These are phyloP conservation scores for Sesamia nonagrioides DNA, from an alignment of 1,140 invertebrate species.

Conservation along the genomic window DNA sequence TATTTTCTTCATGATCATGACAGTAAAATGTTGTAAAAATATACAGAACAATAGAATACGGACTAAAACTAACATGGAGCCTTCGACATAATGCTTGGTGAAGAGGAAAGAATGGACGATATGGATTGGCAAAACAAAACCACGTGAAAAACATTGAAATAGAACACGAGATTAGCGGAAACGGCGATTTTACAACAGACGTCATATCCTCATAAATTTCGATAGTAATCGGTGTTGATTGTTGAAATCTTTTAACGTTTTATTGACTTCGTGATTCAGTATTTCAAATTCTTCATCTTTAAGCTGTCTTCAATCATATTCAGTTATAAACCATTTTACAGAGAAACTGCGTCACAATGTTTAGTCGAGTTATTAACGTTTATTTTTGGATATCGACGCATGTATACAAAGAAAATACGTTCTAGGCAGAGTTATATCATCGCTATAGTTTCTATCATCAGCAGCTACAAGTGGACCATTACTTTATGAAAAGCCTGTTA, in stretches of 20 bases:
- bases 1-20: no score
- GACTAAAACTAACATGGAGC: no score
- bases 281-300: constrained; percentile 5
- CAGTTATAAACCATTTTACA: constrained; percentile 19
- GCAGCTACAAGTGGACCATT: not conserved
- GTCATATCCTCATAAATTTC: not conserved
- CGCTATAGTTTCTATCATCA: not conserved
- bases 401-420: constrained; percentile 8
- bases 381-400: constrained; percentile 24
- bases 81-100: not conserved
- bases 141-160: not conserved
- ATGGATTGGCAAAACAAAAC: not conserved
- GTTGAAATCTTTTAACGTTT: not conserved
- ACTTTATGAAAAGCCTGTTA: not conserved
- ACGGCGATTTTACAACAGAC: not conserved
- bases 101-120: not conserved
- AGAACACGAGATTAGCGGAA: not conserved
- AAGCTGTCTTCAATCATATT: constrained; percentile 3
- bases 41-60: no score
- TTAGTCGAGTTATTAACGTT: constrained; percentile 21
- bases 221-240: not conserved
- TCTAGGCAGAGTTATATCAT: constrained; percentile 17
- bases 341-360: constrained; percentile 21
- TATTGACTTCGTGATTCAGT: not conserved
- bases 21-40: not conserved